Evolutionary conservation across 2,888 invertebrate genomes (phyloP), one percentile per base, ranked within the genome.

Genomic region (Lypha dubia): DNA sequence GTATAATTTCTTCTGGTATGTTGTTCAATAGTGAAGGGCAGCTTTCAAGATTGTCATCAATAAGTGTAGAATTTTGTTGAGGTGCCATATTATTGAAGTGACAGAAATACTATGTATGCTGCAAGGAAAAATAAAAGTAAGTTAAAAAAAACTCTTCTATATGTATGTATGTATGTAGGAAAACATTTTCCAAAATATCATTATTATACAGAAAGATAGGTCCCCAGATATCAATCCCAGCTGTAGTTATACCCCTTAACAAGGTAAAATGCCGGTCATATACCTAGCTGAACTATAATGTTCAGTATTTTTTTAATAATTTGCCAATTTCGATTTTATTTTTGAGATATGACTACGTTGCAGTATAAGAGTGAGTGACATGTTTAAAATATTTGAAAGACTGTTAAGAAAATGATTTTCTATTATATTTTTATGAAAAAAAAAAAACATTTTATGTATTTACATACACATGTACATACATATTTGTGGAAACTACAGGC

Each of bases 21-120:
- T 89, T 86, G 86, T 89, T 89, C 73, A 89, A 86, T 79, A 90
- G 86, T 79, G 90, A 89, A 76, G 89, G 89, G 87, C 89, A 88
- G 74, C 86, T 88, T 88, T 88, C 87, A 80, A 89, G 88, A 88
- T 89, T 90, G 87, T 90, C 90, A 85, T 89, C 88, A 87, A 91
- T 90, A 84, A 92, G 89, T 73, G 92, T 92, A 74, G 92, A 92
- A 87, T 92, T 92, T 86, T 91, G 91, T 86, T 90, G 90, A 74
- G 89, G 89, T 86, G 90, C 90, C 91, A 91, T 91, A 86, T 83
- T 83, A 0, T 44, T 32, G 15, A 22, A n/a, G 28, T 1, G 22
- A 56, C 63, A 28, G 28, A 20, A 9, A 15, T 4, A 13, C 4
- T 38, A 13, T 51, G 9, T 68, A 51, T 38, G 35, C 79, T 79